Conservation (phyloP, 2,113 vertebrate genomes). For the Prunella fulvescens region DNA sequence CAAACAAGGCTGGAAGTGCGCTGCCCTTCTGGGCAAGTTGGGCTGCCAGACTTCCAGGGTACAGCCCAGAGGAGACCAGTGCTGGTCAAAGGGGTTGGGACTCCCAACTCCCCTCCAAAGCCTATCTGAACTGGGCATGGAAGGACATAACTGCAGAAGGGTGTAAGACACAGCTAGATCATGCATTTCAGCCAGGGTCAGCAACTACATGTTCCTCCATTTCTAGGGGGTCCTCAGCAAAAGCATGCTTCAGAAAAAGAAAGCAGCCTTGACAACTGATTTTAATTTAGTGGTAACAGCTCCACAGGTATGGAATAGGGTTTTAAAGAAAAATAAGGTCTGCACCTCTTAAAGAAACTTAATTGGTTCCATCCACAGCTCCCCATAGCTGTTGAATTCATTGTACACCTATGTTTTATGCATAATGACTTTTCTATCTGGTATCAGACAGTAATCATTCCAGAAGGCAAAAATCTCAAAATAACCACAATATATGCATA, state of each 20-base stretch:
- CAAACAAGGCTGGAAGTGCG: not conserved
- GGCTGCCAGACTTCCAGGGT: not conserved
- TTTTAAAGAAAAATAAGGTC: conserved; percentile 66
- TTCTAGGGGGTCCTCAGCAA: not conserved
- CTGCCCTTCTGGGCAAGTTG: not conserved
- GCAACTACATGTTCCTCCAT: not conserved
- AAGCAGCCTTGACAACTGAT: not conserved
- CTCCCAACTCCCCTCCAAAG: not conserved
- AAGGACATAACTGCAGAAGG: not conserved
- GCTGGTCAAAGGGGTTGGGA: not conserved
- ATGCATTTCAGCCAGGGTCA: not conserved
- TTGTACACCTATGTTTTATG: conserved; percentile 75
- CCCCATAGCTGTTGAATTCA: conserved; percentile 56
- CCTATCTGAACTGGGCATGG: not conserved
- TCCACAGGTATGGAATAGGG: conserved; percentile 46
- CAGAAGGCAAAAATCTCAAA: conserved; percentile 84
- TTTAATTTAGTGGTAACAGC: not conserved
- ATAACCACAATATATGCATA: conserved; percentile 81
- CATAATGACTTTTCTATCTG: conserved; percentile 78
- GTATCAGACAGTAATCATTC: conserved; percentile 80
- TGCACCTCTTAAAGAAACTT: conserved; percentile 46
- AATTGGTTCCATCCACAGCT: conserved; percentile 58
- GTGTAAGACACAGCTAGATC: not conserved
- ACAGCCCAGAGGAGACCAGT: fast-evolving
- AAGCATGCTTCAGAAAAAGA: not conserved